Evolutionary conservation across 2,113 vertebrate genomes (phyloP).

Genomic region (Canis aureus): DNA sequence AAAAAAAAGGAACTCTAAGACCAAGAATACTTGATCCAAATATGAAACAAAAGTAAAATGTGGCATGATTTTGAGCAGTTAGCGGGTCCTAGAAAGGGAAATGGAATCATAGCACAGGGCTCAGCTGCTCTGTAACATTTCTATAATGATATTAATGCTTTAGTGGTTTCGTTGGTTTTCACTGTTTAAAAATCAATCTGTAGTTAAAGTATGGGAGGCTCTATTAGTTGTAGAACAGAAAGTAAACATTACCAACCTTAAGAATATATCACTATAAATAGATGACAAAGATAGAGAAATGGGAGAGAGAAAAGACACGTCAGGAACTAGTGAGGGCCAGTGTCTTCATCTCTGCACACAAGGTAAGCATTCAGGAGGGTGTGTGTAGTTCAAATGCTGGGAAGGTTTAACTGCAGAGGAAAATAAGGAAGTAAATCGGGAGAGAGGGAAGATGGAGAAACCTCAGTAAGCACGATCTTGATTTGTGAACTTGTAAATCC

Average conservation of each 20-base stretch:
- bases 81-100: not conserved
- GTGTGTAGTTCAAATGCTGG: not conserved
- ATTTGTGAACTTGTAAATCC: not conserved
- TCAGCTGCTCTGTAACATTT: not conserved
- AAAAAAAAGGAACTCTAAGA: not conserved
- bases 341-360: not conserved
- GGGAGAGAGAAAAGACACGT: not conserved
- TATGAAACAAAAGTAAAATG: not conserved
- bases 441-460: not conserved
- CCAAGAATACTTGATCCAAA: not conserved
- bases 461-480: not conserved
- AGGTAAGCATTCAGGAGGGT: not conserved
- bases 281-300: not conserved
- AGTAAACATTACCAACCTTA: not conserved
- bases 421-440: not conserved
- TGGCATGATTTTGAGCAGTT: not conserved
- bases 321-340: not conserved
- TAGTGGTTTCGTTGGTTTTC: slow-evolving; percentile 9
- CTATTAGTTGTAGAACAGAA: not conserved
- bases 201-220: not conserved
- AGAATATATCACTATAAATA: not conserved
- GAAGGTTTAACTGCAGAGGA: not conserved
- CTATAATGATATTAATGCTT: not conserved
- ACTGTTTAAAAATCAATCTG: not conserved
- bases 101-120: not conserved